Conservation (phyloP, 2,797 vertebrate genomes). For the Neosilurus hyrtlii region DNA sequence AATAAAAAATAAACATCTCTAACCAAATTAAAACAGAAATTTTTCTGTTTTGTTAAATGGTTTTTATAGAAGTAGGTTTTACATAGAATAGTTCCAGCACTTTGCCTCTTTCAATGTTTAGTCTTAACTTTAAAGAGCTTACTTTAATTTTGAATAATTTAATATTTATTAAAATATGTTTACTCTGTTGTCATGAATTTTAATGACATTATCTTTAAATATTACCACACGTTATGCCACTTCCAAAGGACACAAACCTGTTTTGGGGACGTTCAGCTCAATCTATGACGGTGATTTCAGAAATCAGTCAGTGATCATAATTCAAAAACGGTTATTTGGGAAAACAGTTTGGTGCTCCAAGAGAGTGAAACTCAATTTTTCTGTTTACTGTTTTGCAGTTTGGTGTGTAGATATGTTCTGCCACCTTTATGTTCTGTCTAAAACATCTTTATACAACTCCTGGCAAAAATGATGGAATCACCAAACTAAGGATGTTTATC, state of each 20-base stretch:
- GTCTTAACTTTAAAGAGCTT: not conserved
- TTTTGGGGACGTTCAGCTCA: not conserved
- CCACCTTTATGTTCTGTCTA: not conserved
- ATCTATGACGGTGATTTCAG: not conserved
- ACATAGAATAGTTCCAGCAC: not conserved
- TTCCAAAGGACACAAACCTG: not conserved
- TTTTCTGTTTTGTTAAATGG: not conserved
- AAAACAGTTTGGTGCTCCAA: not conserved
- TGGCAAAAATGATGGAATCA: too few relatives aligned
- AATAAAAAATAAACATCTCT: conserved; percentile 56
- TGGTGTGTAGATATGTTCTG: not conserved
- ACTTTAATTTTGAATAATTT: not conserved
- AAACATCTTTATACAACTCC: not conserved
- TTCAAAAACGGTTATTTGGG: not conserved
- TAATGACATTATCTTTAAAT: not conserved
- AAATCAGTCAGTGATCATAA: not conserved
- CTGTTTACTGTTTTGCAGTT: not conserved
- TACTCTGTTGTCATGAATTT: not conserved
- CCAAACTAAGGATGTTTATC: too few relatives aligned
- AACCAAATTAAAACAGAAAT: conserved; percentile 27
- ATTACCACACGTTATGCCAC: not conserved
- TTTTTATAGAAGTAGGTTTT: not conserved
- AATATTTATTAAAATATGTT: not conserved
- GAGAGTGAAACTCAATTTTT: too few relatives aligned
- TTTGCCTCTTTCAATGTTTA: not conserved